These are phyloP conservation scores for Epizoanthus illoricatus DNA, from an alignment of 92 coral and sea anemone species.

Conservation along the genomic window DNA sequence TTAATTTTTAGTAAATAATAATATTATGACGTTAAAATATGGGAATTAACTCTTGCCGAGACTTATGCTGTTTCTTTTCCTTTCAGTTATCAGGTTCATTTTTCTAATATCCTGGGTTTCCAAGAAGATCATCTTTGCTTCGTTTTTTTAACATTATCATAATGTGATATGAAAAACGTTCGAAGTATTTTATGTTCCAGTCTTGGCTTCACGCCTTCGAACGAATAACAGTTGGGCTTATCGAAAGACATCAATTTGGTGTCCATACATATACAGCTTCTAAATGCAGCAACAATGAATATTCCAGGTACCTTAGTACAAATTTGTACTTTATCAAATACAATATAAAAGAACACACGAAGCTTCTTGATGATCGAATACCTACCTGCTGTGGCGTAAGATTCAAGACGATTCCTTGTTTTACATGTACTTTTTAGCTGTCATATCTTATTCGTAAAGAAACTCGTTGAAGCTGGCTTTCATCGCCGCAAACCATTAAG, in stretches of 20 bases:
- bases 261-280: background rate
- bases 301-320: background rate
- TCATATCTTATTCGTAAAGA: background rate
- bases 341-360: background rate
- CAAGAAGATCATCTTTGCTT: background rate
- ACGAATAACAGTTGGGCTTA: background rate
- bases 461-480: background rate
- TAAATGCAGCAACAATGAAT: background rate
- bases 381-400: background rate
- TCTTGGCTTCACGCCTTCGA: conserved; percentile 8
- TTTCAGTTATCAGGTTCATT: too few relatives aligned
- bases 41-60: background rate
- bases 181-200: background rate
- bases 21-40: background rate
- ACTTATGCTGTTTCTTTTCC: background rate
- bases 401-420: background rate
- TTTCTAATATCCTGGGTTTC: background rate
- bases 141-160: background rate
- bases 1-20: background rate
- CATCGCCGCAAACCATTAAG: background rate
- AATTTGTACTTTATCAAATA: background rate
- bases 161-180: background rate
- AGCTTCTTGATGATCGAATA: background rate
- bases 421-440: background rate
- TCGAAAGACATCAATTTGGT: background rate